Percentiles rank a stretch among this genome's conserved stretches.
phyloP scores from a whole-genome alignment of 2,888 invertebrate species.

The Yponomeuta malinellus region DNA sequence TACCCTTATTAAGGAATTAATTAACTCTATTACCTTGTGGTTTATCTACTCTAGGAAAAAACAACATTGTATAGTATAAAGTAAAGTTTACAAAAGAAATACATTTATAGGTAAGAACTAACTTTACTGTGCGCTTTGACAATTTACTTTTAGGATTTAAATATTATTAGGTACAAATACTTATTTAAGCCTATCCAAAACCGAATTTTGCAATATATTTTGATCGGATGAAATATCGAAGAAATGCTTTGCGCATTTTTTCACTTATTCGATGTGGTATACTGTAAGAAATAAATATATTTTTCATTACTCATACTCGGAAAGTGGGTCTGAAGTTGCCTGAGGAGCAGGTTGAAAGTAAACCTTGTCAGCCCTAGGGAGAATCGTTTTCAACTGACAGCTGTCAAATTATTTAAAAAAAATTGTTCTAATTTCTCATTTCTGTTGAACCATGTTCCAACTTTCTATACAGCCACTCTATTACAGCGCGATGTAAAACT shows the following conservation, averaged over 20 bases:
- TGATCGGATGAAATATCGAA: neutral
- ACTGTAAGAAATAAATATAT: neutral
- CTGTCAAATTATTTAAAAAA: no score
- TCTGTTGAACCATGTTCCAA: no score
- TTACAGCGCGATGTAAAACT: no score
- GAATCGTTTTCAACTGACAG: no score
- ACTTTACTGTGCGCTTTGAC: conserved; percentile 66
- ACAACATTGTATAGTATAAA: neutral
- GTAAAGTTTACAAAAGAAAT: conserved; percentile 14
- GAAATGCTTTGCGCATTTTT: neutral
- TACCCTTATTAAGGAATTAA: neutral
- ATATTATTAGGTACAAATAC: conserved; percentile 18
- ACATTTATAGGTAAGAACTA: conserved; percentile 34
- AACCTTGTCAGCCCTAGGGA: no score
- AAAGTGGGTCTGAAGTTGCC: no score
- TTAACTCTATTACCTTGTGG: neutral
- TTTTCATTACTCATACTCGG: neutral
- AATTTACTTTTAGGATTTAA: conserved; percentile 50
- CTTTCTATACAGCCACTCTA: no score
- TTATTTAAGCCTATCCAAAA: neutral
- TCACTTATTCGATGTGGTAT: neutral
- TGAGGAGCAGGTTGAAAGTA: no score
- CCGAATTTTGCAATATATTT: conserved; percentile 11
- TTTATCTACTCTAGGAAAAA: neutral
- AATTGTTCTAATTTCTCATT: no score